Evolutionary conservation across 2,113 vertebrate species (phyloP), one percentile per base, ranked within the genome.

Genomic region (Hemicordylus capensis): DNA sequence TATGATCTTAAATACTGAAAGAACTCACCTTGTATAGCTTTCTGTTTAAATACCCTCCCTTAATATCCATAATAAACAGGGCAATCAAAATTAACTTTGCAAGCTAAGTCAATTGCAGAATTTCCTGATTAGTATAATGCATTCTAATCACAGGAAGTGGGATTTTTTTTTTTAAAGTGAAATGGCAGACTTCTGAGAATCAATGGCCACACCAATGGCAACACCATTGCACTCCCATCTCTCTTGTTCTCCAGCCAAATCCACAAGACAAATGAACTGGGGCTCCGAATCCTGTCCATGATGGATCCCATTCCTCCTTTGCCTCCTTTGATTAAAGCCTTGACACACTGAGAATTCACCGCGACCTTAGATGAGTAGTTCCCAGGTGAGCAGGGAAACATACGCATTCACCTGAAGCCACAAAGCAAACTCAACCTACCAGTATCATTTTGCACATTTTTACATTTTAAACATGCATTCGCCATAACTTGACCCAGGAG

Each of bases 401-500:
- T 20, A 77, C 26, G 6, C 37, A 28, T 7, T 20, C 34, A 89
- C 46, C 85, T 81, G 78, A 76, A 92, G 64, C 2, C 84, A 76
- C 31, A 54, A 0, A 0, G 15, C 1, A 73, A 85, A 74, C 58
- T 64, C 1, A 37, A 86, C 61, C 58, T 86, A 51, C 76, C 80
- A 86, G 11, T 73, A 83, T 88, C 66, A 76, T 67, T 87, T 93
- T 84, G 75, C 77, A 90, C 28, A 17, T 51, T 80, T 86, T 66
- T 73, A 81, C 89, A 88, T 78, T 63, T 79, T 84, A n/a, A 64
- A 80, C 39, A 88, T 81, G 88, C 84, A 87, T 89, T 76, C 83
- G 63, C 76, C 81, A 73, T 80, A 73, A 0, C 0, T 87, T 87
- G 37, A 91, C 83, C 73, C 74, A 15, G 0, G 7, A 39, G 48